Base-by-base conservation (phyloP, 2,888 invertebrate species). In the Matsumyia berberina region DNA sequence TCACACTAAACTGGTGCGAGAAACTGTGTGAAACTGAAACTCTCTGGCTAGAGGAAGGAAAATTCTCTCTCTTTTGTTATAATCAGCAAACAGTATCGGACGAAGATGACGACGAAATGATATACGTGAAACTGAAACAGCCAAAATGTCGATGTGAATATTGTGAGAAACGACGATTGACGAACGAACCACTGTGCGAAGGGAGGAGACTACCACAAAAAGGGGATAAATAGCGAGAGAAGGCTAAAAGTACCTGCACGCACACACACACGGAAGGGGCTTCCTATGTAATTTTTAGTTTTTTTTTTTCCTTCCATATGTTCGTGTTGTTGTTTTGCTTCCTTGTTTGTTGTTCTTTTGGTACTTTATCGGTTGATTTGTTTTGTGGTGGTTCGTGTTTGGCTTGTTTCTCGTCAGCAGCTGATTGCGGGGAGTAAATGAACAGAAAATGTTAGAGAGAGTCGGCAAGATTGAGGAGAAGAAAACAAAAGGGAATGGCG, bases 271-370 rank as follows among this genome's bases (percentile, higher is more conserved):
- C 9, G 4, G 24, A 1, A 0, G n/a, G 2, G n/a, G 29, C 12
- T 19, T 33, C 7, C 12, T 70, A 15, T 67, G 1, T n/a, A 19
- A 7, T 46, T 55, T 31, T 53, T 49, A 17, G n/a, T 62, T 11
- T 69, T 24, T 33, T 31, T 51, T 33, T 11, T 15, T 5, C 1
- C 11, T 57, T 66, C 55, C 67, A 78, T 83, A 83, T 73, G 67
- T 73, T 62, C 39, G 11, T 78, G 62, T 62, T 70, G 67, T 78
- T 83, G 69, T 79, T 83, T 79, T 83, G 67, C 79, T 83, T 79
- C 49, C 73, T 79, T 79, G 83, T 83, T 83, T 83, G 83, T 83
- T 83, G 83, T 79, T 83, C 83, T 83, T 83, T 83, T 74, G 49
- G 29, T 62, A 62, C 44, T 83, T 83, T 74, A 83, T 83, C 83